Evolutionary conservation across 2,888 invertebrate genomes (phyloP), one percentile per base, ranked within the genome.

Genomic region (Trypoxylon attenuatum): DNA sequence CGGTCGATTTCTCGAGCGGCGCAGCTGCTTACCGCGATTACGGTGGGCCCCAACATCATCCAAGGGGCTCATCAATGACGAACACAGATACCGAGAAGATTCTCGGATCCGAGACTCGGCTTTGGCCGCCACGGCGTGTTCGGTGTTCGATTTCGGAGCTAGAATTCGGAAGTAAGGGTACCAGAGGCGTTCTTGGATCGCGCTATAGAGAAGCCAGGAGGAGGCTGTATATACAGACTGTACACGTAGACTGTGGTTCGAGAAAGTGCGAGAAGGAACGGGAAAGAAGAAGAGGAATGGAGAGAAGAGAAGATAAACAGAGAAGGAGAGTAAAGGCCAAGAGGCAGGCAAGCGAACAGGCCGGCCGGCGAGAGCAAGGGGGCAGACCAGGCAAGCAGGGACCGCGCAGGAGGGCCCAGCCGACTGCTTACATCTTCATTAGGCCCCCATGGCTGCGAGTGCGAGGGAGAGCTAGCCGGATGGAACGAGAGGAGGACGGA

Each of bases 401-500:
- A 74, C 63, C 71, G 79, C 77, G 81, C 71, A 77, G 71, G 80
- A 80, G 78, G 74, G 67, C 70, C 63, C 82, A 80, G 73, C 76
- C 80, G 84, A 86, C 85, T 86, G 86, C 85, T 85, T 86, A 86
- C 86, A 86, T 86, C 86, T 86, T 86, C 86, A 87, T 87, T 87
- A 86, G 85, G 85, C 82, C 82, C 80, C 79, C 79, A 78, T 83
- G 78, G 77, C 78, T 79, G 52, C 56, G 66, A 67, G 68, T 64
- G 54, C 53, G 63, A 73, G 63, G 13, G 46, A 60, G 66, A 66
- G 23, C 33, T 13, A 10, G 33, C n/a, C 33, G 33, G 33, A 33
- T 33, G 33, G 33, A 33, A 33, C 33, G 33, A 33, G 33, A 33
- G 13, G n/a, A 13, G 4, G 33, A 13, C 33, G 33, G 33, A 4